Conservation (phyloP, 2,888 invertebrate species). For the Danaus chrysippus region DNA sequence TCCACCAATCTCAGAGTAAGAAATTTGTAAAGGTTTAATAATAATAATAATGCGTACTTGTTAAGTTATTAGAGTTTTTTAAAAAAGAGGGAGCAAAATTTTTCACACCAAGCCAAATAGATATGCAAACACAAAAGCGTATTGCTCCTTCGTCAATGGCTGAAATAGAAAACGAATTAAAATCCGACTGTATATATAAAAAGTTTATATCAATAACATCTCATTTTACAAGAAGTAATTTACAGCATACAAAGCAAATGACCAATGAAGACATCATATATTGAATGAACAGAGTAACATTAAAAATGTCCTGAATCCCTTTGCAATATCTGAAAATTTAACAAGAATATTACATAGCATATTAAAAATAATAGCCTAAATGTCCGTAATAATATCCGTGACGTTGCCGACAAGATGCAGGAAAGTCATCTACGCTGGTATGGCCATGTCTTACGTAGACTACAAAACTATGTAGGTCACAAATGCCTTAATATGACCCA, state of each 20-base stretch:
- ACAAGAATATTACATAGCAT: not conserved
- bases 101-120: constrained; percentile 45
- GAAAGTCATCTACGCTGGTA: no score
- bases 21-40: not conserved
- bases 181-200: not conserved
- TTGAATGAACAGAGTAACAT: constrained; percentile 48
- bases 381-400: no score
- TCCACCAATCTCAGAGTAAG: not conserved
- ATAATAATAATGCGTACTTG: constrained; percentile 40
- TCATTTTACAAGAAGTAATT: constrained; percentile 46
- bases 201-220: not conserved
- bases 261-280: constrained; percentile 48
- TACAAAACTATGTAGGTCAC: no score
- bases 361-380: not conserved
- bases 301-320: constrained; percentile 42
- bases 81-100: constrained; percentile 53
- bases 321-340: constrained; percentile 16
- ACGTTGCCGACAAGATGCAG: no score
- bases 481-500: no score
- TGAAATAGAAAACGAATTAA: constrained; percentile 34
- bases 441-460: no score
- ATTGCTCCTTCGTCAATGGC: constrained; percentile 43
- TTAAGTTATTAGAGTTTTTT: constrained; percentile 49
- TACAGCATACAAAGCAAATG: constrained; percentile 52
- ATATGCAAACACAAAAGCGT: constrained; percentile 46